phyloP scores from a whole-genome alignment of 2,113 vertebrate species.

The Apaloderma vittatum region DNA sequence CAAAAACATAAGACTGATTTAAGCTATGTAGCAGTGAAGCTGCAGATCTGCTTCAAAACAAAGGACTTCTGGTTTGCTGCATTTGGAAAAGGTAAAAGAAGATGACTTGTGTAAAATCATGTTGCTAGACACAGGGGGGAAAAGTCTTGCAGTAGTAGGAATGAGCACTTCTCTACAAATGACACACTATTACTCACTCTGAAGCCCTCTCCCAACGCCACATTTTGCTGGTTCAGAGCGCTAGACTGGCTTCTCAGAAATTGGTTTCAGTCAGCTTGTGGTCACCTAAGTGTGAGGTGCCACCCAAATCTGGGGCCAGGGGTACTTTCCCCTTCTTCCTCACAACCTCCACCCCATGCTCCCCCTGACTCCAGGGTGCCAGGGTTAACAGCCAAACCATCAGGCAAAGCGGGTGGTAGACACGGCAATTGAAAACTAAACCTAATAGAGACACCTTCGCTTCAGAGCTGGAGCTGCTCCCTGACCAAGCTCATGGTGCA shows the following conservation, averaged over 20 bases:
- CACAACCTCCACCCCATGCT: background rate
- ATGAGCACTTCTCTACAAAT: background rate
- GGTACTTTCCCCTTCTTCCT: background rate
- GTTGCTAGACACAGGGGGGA: background rate
- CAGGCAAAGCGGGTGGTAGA: background rate
- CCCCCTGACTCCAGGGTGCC: background rate
- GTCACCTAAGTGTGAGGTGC: background rate
- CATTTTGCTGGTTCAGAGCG: background rate
- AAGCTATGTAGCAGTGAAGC: background rate
- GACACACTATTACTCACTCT: background rate
- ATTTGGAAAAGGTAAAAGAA: background rate
- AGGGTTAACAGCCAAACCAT: background rate
- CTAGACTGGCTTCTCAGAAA: background rate
- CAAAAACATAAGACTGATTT: background rate
- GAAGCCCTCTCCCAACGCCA: background rate
- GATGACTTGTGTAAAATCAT: background rate
- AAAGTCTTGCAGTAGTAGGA: background rate
- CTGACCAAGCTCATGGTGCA: background rate
- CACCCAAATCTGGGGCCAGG: background rate
- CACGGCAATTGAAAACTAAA: background rate
- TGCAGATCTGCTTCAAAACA: background rate
- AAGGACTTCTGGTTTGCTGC: background rate
- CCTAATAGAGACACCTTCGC: background rate
- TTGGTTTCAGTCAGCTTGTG: background rate
- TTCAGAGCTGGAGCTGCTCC: background rate